These are phyloP conservation scores for Chrysolina americana DNA, from an alignment of 2,888 invertebrate species.

Conservation along the genomic window DNA sequence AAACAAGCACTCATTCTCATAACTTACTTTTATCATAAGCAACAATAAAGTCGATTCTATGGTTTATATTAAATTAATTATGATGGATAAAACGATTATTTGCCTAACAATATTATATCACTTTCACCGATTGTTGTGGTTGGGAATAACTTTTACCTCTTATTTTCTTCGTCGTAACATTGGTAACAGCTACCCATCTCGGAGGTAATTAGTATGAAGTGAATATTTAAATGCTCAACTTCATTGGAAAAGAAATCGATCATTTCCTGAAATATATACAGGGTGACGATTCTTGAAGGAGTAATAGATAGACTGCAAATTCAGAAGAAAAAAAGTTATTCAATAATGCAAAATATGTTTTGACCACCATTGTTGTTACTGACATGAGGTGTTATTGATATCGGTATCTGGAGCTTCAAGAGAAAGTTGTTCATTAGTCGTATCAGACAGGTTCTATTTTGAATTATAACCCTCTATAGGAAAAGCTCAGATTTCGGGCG, in stretches of 20 bases:
- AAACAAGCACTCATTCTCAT: neutral
- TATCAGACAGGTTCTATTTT: no score
- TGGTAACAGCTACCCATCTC: slow-evolving; percentile 8
- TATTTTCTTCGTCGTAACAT: slow-evolving; percentile 25
- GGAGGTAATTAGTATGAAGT: slow-evolving; percentile 15
- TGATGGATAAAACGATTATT: neutral
- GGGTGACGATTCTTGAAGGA: no score
- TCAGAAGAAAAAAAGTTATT: no score
- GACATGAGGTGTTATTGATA: no score
- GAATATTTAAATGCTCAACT: slow-evolving; percentile 12
- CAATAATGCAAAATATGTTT: no score
- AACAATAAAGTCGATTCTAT: neutral
- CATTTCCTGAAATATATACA: slow-evolving; percentile 14
- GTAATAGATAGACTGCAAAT: no score
- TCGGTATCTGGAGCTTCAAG: no score
- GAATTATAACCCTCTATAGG: no score
- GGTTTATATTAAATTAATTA: neutral
- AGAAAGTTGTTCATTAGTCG: no score
- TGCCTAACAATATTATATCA: slow-evolving; percentile 20
- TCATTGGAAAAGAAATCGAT: slow-evolving; percentile 17
- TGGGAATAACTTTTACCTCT: slow-evolving; percentile 27
- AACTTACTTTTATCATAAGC: neutral
- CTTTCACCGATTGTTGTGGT: slow-evolving; percentile 27
- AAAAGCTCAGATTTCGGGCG: no score
- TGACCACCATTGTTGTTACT: no score